These are phyloP conservation scores for Ceyx erithaca DNA, from an alignment of 2,797 vertebrate species.

Conservation along the genomic window DNA sequence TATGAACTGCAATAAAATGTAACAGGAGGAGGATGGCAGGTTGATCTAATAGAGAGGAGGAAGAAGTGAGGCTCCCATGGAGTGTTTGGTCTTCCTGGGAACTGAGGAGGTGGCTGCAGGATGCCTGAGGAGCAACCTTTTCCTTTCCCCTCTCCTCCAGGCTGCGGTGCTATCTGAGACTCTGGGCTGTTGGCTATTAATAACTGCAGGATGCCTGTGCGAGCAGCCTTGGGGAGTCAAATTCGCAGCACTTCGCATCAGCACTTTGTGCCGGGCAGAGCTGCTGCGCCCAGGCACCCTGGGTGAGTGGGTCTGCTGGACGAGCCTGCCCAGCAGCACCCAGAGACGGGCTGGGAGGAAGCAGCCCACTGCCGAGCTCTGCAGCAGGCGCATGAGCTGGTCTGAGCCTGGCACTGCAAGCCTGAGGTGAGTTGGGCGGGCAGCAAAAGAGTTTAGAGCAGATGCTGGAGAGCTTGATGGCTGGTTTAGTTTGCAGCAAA, in stretches of 20 bases:
- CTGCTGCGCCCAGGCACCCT: conserved; percentile 26
- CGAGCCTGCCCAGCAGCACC: conserved; percentile 25
- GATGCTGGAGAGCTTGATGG: neutral
- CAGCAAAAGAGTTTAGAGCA: neutral
- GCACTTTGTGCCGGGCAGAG: conserved; percentile 81
- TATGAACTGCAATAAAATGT: neutral
- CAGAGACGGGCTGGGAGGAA: conserved; percentile 6
- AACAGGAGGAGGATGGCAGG: neutral
- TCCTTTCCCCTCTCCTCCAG: conserved; percentile 27
- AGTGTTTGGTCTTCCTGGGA: neutral
- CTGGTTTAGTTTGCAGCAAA: neutral
- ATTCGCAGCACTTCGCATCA: conserved; percentile 84
- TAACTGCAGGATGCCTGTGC: conserved; percentile 88
- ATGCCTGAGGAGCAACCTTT: conserved; percentile 45
- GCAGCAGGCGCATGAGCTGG: neutral
- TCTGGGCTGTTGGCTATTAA: conserved; percentile 85
- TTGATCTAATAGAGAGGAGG: neutral
- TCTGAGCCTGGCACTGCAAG: conserved; percentile 29
- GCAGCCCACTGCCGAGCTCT: neutral
- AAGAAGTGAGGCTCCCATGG: neutral
- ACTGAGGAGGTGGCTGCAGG: neutral
- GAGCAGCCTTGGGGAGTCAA: conserved; percentile 87
- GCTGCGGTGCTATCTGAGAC: conserved; percentile 75
- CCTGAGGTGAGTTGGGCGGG: conserved; percentile 62
- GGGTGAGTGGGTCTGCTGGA: conserved; percentile 19